Base-by-base conservation (phyloP, 2,888 invertebrate genomes). In the Synanthedon myopaeformis region DNA sequence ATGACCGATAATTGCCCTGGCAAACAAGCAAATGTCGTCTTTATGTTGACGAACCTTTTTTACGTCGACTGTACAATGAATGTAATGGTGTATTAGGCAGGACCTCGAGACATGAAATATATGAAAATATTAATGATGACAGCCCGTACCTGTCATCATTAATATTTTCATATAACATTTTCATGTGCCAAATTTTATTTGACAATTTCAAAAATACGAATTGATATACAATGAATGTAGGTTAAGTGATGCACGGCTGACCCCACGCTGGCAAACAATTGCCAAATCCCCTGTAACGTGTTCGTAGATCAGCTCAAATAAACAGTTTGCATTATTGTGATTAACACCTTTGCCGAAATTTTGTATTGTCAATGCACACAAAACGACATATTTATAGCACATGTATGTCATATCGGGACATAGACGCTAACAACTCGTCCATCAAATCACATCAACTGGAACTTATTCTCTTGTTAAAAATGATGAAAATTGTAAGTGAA, bases 291-390 rank as follows among this genome's bases (percentile, higher is more conserved):
- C 74, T 66, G 82, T 74, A 82, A 77, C 77, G 70, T 74, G 76
- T 76, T 81, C 73, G 73, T 79, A 78, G 78, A 79, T 81, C 79
- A 76, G 75, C 79, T 80, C 72, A 81, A 82, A 82, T 80, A 84
- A 79, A 80, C 77, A 79, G 81, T 82, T 81, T 81, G 74, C 76
- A 78, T 77, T 73, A 84, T 79, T 78, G 74, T 85, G 77, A 84
- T 87, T 87, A 86, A 76, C 86, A 87, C 86, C 83, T 87, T 71
- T 61, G 72, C 70, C 82, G 79, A 78, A 81, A 83, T 66, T 67
- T 62, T 62, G 68, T 64, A 79, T 74, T 83, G 84, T 82, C 76
- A 82, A 83, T 70, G 82, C 69, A 65, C 66, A 17, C 49, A 49
- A 69, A 71, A 68, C 69, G 69, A 52, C 64, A 79, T 87, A 87